Conservation (phyloP, 2,888 invertebrate genomes). For the Cataglyphis altisquamis region DNA sequence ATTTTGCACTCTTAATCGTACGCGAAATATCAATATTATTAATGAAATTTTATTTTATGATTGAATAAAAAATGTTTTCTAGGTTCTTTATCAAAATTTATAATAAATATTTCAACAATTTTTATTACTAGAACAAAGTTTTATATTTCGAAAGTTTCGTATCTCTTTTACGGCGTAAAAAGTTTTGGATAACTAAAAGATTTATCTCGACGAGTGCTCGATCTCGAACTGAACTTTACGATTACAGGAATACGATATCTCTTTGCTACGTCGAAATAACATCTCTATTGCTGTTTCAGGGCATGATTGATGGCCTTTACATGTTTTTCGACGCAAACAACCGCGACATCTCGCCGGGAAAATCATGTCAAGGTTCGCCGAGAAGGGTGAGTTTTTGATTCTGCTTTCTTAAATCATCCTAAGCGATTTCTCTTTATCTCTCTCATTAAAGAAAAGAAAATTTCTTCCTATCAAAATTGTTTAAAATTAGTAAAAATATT, state of each 20-base stretch:
- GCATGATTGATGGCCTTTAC: constrained; percentile 29
- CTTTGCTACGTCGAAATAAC: constrained; percentile 29
- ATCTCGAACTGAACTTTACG: constrained; percentile 41
- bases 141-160: background rate
- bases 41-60: background rate
- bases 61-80: background rate
- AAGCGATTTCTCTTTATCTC: background rate
- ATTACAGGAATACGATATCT: constrained; percentile 41
- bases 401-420: background rate
- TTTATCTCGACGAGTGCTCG: constrained; percentile 25
- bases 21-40: background rate
- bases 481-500: background rate
- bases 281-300: constrained; percentile 39
- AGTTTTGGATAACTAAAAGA: background rate
- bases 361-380: background rate
- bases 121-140: background rate
- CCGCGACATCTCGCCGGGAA: constrained; percentile 21
- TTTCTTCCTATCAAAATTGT: background rate
- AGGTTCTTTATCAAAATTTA: background rate
- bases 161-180: background rate
- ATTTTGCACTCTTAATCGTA: background rate
- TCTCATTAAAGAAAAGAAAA: background rate
- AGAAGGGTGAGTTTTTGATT: constrained; percentile 19
- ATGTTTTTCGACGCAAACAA: constrained; percentile 26
- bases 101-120: background rate